Conservation (phyloP, 35 echinoderm and acorn worm species). For the Apostichopus parvimensis region DNA sequence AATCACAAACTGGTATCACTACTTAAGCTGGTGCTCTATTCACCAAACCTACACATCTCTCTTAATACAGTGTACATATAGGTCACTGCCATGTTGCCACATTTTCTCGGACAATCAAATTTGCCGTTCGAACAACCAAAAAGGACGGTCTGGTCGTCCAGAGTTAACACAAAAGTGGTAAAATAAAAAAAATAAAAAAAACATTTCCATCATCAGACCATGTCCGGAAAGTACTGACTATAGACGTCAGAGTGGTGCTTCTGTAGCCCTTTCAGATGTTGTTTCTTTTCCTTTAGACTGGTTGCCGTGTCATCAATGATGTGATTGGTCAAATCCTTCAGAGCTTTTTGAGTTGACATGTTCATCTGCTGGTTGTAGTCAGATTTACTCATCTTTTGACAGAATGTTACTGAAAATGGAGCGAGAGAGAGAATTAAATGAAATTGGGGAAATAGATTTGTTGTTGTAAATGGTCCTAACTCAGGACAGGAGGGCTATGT, state of each 20-base stretch:
- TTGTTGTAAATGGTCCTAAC: too few species aligned
- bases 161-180: too few species aligned
- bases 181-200: too few species aligned
- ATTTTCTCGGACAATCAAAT: too few species aligned
- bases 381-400: conserved; percentile 45
- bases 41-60: too few species aligned
- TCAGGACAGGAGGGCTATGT: too few species aligned
- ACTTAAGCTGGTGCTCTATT: too few species aligned
- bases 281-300: conserved; percentile 86
- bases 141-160: too few species aligned
- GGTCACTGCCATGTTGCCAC: too few species aligned
- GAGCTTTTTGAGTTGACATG: conserved; percentile 36
- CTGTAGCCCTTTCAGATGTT: conserved; percentile 79
- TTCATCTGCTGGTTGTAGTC: conserved; percentile 47
- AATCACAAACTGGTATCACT: too few species aligned
- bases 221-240: conserved; percentile 76
- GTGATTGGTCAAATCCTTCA: conserved; percentile 74
- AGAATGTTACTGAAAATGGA: conserved; percentile 54
- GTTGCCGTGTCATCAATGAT: conserved; percentile 85
- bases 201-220: conserved; percentile 52
- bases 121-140: too few species aligned
- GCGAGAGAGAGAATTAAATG: background rate
- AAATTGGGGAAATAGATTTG: background rate
- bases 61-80: too few species aligned
- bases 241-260: conserved; percentile 77